Evolutionary conservation across 2,797 vertebrate genomes (phyloP).

Genomic region (Falco columbarius): DNA sequence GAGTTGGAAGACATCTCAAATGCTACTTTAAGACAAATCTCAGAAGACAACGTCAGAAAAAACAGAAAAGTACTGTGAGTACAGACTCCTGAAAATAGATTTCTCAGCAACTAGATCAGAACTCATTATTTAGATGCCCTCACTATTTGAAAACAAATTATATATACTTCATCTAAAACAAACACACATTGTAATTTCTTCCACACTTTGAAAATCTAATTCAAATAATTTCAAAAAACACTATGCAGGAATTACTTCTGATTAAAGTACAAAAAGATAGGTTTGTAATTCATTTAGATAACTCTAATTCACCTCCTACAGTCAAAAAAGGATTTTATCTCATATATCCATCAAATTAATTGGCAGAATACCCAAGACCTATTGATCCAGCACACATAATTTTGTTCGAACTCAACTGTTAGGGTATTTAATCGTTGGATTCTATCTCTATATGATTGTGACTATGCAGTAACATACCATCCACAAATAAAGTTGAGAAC

Average conservation of each 20-base stretch:
- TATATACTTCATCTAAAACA: not conserved
- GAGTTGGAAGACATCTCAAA: not conserved
- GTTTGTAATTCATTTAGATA: not conserved
- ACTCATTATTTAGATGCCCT: not conserved
- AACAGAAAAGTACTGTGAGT: not conserved
- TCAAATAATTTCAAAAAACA: not conserved
- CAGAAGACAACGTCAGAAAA: not conserved
- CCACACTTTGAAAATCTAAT: not conserved
- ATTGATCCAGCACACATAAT: not conserved
- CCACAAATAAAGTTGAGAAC: not conserved
- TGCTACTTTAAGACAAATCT: not conserved
- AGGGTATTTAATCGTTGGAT: not conserved
- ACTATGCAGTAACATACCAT: not conserved
- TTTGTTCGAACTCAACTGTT: not conserved
- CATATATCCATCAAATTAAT: not conserved
- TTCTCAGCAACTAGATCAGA: not conserved
- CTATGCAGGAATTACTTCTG: not conserved
- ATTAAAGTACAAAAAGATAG: not conserved
- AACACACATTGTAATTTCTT: not conserved
- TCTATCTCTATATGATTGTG: not conserved
- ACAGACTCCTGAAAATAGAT: not conserved
- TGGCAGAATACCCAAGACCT: not conserved
- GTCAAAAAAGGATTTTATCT: not conserved
- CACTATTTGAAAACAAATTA: not conserved
- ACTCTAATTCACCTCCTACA: not conserved